These are phyloP conservation scores for Heliornis fulica DNA, from an alignment of 2,113 vertebrate genomes.

Conservation along the genomic window DNA sequence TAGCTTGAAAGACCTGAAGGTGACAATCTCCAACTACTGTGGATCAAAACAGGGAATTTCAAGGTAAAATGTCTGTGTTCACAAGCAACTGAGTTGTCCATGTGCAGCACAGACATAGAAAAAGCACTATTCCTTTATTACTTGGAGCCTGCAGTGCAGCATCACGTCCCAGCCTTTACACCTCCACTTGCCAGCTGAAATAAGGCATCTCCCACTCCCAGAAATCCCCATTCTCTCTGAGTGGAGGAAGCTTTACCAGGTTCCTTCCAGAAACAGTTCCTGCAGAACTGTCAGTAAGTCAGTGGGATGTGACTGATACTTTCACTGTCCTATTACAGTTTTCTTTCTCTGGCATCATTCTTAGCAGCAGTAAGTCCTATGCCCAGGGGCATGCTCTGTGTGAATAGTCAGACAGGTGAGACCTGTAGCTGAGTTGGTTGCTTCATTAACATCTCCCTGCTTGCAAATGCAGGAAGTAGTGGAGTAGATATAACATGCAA, in stretches of 20 bases:
- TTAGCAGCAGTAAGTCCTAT: background rate
- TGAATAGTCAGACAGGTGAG: background rate
- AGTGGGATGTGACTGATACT: background rate
- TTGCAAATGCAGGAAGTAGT: background rate
- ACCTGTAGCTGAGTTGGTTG: background rate
- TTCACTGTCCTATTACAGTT: background rate
- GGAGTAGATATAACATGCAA: background rate
- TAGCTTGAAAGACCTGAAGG: background rate
- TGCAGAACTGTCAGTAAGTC: background rate
- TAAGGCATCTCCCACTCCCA: background rate
- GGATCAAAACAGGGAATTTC: background rate
- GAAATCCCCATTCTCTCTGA: background rate
- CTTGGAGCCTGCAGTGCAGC: background rate
- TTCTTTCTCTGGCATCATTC: background rate
- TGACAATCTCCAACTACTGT: background rate
- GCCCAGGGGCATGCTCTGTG: background rate
- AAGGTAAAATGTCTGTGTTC: background rate
- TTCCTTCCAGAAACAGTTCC: too few relatives aligned
- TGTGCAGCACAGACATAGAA: background rate
- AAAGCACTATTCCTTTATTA: background rate
- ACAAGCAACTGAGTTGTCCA: background rate
- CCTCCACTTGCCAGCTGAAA: background rate
- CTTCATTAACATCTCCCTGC: background rate
- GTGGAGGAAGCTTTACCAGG: background rate
- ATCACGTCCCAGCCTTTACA: background rate